Base-by-base conservation (phyloP, 1,140 invertebrate genomes). In the Brachionus sp. region DNA sequence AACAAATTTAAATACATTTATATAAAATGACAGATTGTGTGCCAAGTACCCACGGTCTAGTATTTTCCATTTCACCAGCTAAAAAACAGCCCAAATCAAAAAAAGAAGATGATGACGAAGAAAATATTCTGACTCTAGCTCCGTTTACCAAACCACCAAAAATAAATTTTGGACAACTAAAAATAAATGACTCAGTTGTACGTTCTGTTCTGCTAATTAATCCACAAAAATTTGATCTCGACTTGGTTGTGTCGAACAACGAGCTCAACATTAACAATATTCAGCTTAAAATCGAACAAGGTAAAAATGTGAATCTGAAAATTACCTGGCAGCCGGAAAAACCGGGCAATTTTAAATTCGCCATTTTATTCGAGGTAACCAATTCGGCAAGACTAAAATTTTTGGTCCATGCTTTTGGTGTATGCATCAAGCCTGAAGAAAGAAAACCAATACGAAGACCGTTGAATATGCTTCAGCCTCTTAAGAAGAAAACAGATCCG, bases 81-180 rank as follows among this genome's bases (percentile, higher is more conserved):
- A 75, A 75, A 46, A 75, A 50, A 46, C 39, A 46, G 29, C 39
- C 37, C 16, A 75, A 75, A 33, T 35, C 10, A 5, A 75, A 75
- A 46, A 75, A 75, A 19, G 19, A 75, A 25, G 70, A 75, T 25
- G 70, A 75, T 10, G 77, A 80, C 0, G 77, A 80, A 66, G 77
- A 80, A 62, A 66, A 57, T 33, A 80, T 80, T 25, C 13, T 80
- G 6, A 80, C 77, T 0, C 33, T 80, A 39, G 77, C 77, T 9
- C 77, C 77, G 29, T 80, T 80, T 25, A 80, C 77, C n/a, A 80
- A 80, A 44, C 46, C 77, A 0, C 77, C 77, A 12, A 80, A 80
- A 42, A 80, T 80, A 13, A 80, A 80, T 29, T 80, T 80, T 62
- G 77, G 77, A 62, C 50, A 66, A 57, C 33, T 57, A n/a, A 57